phyloP scores from a whole-genome alignment of 2,888 invertebrate genomes.

The Apamea anceps region DNA sequence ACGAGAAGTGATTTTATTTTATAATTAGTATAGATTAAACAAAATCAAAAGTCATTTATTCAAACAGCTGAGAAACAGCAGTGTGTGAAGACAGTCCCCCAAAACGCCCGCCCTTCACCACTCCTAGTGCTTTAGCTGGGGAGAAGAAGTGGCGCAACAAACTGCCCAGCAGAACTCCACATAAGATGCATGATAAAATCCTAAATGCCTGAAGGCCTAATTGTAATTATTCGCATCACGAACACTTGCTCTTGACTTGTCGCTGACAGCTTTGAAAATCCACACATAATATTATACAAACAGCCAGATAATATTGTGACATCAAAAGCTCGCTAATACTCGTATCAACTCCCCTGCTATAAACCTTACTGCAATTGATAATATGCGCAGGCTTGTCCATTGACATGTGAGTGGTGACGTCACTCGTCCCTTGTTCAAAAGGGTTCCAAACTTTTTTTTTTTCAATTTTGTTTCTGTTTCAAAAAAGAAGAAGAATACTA shows the following conservation, averaged over 20 bases:
- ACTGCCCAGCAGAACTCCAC: no score
- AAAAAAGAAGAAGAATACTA: no score
- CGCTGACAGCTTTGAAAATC: neutral
- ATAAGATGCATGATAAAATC: no score
- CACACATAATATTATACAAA: neutral
- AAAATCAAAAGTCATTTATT: no score
- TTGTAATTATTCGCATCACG: no score
- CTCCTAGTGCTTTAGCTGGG: no score
- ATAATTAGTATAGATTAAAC: no score
- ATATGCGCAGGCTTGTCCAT: neutral
- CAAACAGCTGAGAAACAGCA: no score
- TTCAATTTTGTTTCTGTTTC: constrained; percentile 31
- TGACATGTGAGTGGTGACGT: constrained; percentile 15
- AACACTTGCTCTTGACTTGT: neutral
- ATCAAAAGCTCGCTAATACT: neutral
- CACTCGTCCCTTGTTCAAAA: constrained; percentile 41
- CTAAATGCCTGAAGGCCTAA: neutral
- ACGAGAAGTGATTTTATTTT: no score
- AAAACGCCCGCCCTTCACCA: no score
- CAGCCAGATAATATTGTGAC: neutral
- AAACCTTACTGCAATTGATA: constrained; percentile 9
- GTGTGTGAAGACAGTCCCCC: no score
- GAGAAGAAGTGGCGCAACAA: no score
- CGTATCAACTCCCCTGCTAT: neutral
- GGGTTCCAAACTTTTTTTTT: constrained; percentile 30